Evolutionary conservation across 2,797 vertebrate genomes (phyloP).

Genomic region (Babyrousa celebensis): DNA sequence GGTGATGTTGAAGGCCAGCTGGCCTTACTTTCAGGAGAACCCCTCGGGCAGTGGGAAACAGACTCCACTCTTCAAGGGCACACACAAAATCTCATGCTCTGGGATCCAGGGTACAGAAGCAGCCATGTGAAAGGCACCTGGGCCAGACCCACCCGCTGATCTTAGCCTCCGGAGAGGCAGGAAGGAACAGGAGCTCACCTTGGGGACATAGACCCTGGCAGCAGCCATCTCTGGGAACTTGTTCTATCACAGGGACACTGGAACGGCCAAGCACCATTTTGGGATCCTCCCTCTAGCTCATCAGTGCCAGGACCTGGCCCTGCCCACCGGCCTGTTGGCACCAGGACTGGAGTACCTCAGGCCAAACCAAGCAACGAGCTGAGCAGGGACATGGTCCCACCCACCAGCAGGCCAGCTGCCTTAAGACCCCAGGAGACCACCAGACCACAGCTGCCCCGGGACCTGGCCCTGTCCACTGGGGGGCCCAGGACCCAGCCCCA

Average conservation of each 20-base stretch:
- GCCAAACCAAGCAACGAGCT: not conserved
- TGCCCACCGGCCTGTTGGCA: not conserved
- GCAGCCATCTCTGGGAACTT: not conserved
- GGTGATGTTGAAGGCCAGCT: not conserved
- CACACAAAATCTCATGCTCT: not conserved
- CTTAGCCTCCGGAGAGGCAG: not conserved
- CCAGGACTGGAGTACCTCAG: not conserved
- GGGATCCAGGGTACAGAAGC: not conserved
- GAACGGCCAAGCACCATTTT: not conserved
- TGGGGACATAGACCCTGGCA: not conserved
- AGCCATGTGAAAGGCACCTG: not conserved
- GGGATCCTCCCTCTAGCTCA: not conserved
- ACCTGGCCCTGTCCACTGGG: fast-evolving
- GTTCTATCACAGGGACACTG: not conserved
- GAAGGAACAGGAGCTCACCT: not conserved
- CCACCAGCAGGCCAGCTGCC: not conserved
- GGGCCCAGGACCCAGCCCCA: not conserved
- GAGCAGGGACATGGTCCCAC: fast-evolving
- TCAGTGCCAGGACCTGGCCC: not conserved
- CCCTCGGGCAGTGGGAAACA: not conserved
- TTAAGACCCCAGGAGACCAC: not conserved
- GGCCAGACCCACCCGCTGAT: not conserved
- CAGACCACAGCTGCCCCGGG: not conserved
- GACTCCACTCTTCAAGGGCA: not conserved
- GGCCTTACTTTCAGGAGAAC: not conserved